A percentile compares a stretch with the other conserved stretches of the same genome.
Conservation (phyloP, 2,888 invertebrate species). For the Slavum lentiscoides region DNA sequence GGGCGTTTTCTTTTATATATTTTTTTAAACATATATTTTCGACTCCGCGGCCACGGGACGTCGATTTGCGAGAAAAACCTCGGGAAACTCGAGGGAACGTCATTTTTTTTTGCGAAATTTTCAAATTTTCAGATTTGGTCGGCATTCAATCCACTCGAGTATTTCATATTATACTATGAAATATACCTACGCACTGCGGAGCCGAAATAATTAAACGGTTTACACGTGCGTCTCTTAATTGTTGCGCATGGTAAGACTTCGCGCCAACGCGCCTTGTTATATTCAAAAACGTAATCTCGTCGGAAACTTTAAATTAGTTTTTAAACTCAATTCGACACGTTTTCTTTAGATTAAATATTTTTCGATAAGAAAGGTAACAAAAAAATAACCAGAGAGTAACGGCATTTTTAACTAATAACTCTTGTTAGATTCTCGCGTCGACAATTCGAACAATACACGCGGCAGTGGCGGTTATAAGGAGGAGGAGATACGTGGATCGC, state of each 20-base stretch:
- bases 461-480: no score
- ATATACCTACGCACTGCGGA: background rate
- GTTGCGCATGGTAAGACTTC: conserved; percentile 28
- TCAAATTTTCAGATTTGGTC: background rate
- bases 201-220: conserved; percentile 26
- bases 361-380: background rate
- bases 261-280: background rate
- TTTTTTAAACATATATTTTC: no score
- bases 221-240: conserved; percentile 20
- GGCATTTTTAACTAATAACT: conserved; percentile 27
- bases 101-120: background rate
- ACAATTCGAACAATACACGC: background rate
- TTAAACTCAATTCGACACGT: conserved; percentile 30
- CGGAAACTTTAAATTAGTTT: conserved; percentile 49
- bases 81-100: no score
- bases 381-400: background rate
- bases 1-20: no score
- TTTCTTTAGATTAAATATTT: conserved; percentile 19
- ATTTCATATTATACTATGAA: no score
- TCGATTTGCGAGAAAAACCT: no score
- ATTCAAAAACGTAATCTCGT: conserved; percentile 33
- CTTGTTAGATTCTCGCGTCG: background rate
- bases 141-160: no score
- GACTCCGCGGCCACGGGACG: no score
- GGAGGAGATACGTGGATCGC: no score